These are phyloP conservation scores for Drosophila equinoxialis DNA, from an alignment of 1,140 invertebrate genomes.

Conservation along the genomic window DNA sequence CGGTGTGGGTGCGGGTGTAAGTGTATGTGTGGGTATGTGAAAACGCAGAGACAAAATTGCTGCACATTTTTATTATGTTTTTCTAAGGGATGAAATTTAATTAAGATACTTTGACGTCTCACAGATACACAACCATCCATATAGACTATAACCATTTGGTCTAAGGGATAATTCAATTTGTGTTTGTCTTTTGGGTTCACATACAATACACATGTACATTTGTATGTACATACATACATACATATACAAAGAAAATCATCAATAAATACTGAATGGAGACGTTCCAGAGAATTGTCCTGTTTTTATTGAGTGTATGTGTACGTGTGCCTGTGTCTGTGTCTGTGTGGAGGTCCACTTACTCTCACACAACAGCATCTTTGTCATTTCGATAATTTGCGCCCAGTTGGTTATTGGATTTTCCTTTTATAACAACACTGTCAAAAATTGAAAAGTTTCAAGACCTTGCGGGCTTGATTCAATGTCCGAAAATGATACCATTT, in stretches of 20 bases:
- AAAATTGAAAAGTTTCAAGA: constrained; percentile 2
- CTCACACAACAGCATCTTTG: constrained; percentile 40
- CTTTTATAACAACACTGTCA: constrained; percentile 28
- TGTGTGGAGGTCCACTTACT: neutral
- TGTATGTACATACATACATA: neutral
- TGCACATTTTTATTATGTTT: constrained; percentile 79
- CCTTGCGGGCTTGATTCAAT: constrained; percentile 1
- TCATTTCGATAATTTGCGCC: constrained; percentile 70
- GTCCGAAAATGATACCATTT: neutral
- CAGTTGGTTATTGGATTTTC: constrained; percentile 51
- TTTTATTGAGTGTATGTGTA: neutral
- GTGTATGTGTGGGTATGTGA: constrained; percentile 28
- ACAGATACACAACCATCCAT: constrained; percentile 64
- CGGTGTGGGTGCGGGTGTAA: constrained; percentile 8
- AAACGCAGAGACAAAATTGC: constrained; percentile 60
- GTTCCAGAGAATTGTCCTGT: constrained; percentile 28
- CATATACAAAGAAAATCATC: constrained; percentile 51
- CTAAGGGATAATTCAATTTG: constrained; percentile 75
- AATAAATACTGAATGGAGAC: constrained; percentile 69
- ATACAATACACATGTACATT: no score
- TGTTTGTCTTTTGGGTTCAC: constrained; percentile 41
- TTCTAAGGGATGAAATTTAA: constrained; percentile 80
- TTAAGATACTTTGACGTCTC: constrained; percentile 80
- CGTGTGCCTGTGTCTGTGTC: neutral
- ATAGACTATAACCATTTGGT: constrained; percentile 52